phyloP scores from a whole-genome alignment of 2,888 invertebrate species.

The Scaptomyza polygonia region DNA sequence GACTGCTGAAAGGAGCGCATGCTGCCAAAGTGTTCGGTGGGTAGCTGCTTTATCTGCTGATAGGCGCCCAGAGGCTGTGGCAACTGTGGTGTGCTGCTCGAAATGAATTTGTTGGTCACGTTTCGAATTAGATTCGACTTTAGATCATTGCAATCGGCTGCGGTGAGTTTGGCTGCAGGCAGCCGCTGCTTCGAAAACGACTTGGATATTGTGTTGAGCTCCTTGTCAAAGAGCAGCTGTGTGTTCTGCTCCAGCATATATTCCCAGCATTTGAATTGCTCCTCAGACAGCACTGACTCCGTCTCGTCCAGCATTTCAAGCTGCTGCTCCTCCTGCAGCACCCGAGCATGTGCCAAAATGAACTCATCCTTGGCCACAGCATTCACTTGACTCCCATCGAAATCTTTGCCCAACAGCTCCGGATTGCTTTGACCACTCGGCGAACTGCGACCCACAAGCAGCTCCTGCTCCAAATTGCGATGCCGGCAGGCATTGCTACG shows the following conservation, averaged over 20 bases:
- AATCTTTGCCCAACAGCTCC: conserved; percentile 80
- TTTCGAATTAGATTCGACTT: conserved; percentile 78
- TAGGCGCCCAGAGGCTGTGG: conserved; percentile 45
- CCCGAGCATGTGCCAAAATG: conserved; percentile 82
- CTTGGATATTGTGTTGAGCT: conserved; percentile 91
- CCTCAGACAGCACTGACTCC: conserved; percentile 89
- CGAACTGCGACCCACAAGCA: conserved; percentile 87
- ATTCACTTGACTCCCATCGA: conserved; percentile 49
- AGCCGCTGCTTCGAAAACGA: conserved; percentile 85
- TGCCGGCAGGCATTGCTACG: conserved; percentile 70
- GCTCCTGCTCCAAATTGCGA: conserved; percentile 56
- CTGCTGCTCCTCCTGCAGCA: conserved; percentile 86
- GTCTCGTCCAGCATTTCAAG: conserved; percentile 86
- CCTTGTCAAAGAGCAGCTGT: conserved; percentile 94
- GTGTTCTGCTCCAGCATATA: conserved; percentile 97
- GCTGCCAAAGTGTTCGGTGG: conserved; percentile 89
- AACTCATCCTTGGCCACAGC: conserved; percentile 76
- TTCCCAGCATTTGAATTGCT: conserved; percentile 96
- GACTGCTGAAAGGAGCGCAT: conserved; percentile 91
- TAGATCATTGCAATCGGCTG: conserved; percentile 68
- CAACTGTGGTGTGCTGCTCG: conserved; percentile 89
- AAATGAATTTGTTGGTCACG: conserved; percentile 86
- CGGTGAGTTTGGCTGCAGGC: conserved; percentile 29
- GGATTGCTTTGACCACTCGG: conserved; percentile 94
- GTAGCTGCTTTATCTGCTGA: conserved; percentile 55